phyloP scores from a whole-genome alignment of 1,140 invertebrate genomes.

The Holotrichia oblita region DNA sequence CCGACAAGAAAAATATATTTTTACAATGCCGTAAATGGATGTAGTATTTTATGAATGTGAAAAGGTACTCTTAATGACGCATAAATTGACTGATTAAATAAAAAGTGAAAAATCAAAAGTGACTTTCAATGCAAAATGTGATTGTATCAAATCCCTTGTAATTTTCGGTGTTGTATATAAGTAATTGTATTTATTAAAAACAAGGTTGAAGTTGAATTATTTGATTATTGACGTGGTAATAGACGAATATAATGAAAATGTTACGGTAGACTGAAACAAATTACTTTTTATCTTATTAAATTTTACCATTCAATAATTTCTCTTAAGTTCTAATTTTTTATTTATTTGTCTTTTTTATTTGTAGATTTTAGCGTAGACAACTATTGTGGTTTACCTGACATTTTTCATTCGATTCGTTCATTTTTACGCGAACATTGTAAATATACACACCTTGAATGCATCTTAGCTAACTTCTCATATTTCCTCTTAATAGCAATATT shows the following conservation, averaged over 20 bases:
- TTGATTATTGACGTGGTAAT: background rate
- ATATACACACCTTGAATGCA: conserved; percentile 22
- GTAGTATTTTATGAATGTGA: background rate
- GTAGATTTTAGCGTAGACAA: too few species aligned
- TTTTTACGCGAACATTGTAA: background rate
- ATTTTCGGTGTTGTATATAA: conserved; percentile 29
- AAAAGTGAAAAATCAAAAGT: conserved; percentile 17
- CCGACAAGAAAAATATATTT: conserved; percentile 10
- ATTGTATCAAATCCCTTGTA: background rate
- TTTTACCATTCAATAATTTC: too few species aligned
- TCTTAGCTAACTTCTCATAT: background rate
- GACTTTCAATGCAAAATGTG: conserved; percentile 24
- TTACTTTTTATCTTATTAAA: too few species aligned
- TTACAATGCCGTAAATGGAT: background rate
- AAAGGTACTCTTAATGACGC: background rate
- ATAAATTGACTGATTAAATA: background rate
- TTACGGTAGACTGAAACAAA: too few species aligned
- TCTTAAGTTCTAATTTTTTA: too few species aligned
- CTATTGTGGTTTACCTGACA: too few species aligned
- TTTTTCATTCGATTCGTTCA: too few species aligned
- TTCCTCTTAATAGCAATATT: conserved; percentile 33
- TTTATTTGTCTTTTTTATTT: too few species aligned
- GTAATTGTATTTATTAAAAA: background rate
- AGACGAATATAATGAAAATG: too few species aligned
- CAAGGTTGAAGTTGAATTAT: background rate